Conservation (phyloP, 2,888 invertebrate genomes). For the Sisyra terminalis region DNA sequence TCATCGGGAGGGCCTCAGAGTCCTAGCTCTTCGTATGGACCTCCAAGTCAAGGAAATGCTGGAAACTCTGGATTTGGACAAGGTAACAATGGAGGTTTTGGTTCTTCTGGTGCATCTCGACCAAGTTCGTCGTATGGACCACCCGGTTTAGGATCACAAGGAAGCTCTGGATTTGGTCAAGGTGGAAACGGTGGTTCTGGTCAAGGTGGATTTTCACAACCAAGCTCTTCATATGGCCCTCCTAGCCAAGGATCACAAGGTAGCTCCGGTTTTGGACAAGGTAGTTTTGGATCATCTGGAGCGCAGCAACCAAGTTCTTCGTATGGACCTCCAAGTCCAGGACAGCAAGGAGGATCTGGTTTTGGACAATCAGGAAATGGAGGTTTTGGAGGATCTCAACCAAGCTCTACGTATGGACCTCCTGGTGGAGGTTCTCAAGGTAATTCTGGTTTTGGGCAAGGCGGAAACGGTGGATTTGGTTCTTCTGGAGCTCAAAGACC, state of each 20-base stretch:
- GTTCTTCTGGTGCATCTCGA: constrained; percentile 16
- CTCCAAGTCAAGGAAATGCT: constrained; percentile 14
- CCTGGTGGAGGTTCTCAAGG: constrained; percentile 11
- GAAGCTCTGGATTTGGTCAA: not conserved
- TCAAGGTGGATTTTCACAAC: constrained; percentile 8
- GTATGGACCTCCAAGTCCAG: constrained; percentile 14
- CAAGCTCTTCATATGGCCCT: constrained; percentile 12
- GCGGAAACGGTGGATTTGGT: constrained; percentile 8
- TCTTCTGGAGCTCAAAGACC: constrained; percentile 17
- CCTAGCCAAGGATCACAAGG: constrained; percentile 7
- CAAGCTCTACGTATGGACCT: constrained; percentile 18
- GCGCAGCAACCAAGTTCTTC: constrained; percentile 18
- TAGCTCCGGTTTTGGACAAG: constrained; percentile 2
- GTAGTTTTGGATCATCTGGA: constrained; percentile 15
- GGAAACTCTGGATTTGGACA: constrained; percentile 16
- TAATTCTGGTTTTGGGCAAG: constrained; percentile 9
- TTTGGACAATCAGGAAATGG: constrained; percentile 6
- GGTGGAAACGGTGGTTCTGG: constrained; percentile 14
- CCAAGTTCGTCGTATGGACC: constrained; percentile 22
- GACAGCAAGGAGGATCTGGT: constrained; percentile 6
- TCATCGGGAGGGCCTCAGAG: constrained; percentile 19
- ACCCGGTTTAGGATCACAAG: constrained; percentile 10
- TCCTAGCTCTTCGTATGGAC: constrained; percentile 13
- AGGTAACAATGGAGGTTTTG: constrained; percentile 12
- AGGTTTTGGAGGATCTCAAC: constrained; percentile 12